A percentile compares a stretch with the other conserved stretches of the same genome.
Conservation (phyloP, 2,797 vertebrate genomes). For the Platyrinchus mystaceus region DNA sequence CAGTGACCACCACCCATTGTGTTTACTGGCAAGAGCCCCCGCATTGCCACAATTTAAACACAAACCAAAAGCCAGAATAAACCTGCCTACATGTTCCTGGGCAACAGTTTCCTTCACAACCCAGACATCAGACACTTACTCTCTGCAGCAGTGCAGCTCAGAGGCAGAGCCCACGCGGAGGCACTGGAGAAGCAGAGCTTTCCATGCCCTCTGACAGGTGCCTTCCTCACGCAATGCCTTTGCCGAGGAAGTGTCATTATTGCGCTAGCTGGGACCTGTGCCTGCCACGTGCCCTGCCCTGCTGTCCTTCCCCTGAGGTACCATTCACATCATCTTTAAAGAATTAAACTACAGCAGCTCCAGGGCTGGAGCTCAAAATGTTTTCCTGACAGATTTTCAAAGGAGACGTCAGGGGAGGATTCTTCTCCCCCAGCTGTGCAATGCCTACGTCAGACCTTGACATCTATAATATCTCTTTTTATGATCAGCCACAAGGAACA, state of each 20-base stretch:
- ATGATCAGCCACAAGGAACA: slow-evolving; percentile 6
- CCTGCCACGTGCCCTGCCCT: accelerated
- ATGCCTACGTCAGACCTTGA: slow-evolving; percentile 43
- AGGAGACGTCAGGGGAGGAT: slow-evolving; percentile 11
- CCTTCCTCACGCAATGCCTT: accelerated
- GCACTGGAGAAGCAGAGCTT: background rate
- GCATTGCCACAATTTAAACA: background rate
- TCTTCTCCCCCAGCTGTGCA: slow-evolving; percentile 1
- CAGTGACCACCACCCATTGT: background rate
- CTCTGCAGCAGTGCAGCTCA: background rate
- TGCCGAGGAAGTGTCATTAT: background rate
- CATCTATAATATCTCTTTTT: slow-evolving; percentile 37
- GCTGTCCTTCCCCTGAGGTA: background rate
- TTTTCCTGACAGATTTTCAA: slow-evolving; percentile 7
- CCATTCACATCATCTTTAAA: background rate
- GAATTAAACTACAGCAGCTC: background rate
- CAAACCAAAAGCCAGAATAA: background rate
- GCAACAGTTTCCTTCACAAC: background rate
- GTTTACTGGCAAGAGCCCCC: background rate
- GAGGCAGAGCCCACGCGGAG: background rate
- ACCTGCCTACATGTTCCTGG: accelerated
- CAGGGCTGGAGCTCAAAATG: background rate
- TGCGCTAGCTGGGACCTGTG: accelerated
- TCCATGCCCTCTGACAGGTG: background rate
- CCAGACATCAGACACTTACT: accelerated